Base-by-base conservation (phyloP, 2,888 invertebrate genomes). In the Ecliptopera silaceata region DNA sequence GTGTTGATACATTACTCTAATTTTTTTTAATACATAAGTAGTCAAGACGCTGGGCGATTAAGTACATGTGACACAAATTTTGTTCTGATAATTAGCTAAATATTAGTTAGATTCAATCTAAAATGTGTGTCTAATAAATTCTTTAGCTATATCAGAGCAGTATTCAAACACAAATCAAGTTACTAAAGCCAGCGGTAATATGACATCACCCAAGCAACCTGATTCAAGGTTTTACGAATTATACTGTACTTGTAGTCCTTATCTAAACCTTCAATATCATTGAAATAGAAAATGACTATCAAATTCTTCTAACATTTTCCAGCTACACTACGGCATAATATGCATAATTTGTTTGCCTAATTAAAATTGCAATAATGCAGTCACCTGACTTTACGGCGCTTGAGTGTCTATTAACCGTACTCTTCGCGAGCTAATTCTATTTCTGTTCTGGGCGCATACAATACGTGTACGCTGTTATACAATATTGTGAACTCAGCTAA, bases 371-470 rank as follows among this genome's bases (percentile, higher is more conserved):
- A 52, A 43, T 48, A 32, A 54, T 43, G 50, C 60, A 56, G 65
- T 74, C 77, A 77, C 70, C 75, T 74, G 75, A 74, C 69, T 72
- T 61, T 56, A 52, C 70, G 61, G 57, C 58, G 61, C 67, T 68
- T 64, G 70, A 70, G 55, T 51, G 47, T 56, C 50, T 57, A 47
- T 52, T 49, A 61, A 46, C 56, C 29, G 51, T 80, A 80, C 52
- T 26, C 15, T 78, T 77, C 79, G 72, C 80, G 79, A 79, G 85
- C 82, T 79, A 78, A 63, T 63, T 79, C 87, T 88, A 88, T 88
- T 88, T 88, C 74, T 66, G 84, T 81, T 72, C 85, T 88, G 86
- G 88, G 85, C 75, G 69, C 66, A 70, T 74, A 71, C 66, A 70
- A 74, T 70, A 71, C 71, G 67, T 65, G 59, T 61, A 69, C 56